Conservation (phyloP, 2,888 invertebrate genomes). For the Lutraria lutraria region DNA sequence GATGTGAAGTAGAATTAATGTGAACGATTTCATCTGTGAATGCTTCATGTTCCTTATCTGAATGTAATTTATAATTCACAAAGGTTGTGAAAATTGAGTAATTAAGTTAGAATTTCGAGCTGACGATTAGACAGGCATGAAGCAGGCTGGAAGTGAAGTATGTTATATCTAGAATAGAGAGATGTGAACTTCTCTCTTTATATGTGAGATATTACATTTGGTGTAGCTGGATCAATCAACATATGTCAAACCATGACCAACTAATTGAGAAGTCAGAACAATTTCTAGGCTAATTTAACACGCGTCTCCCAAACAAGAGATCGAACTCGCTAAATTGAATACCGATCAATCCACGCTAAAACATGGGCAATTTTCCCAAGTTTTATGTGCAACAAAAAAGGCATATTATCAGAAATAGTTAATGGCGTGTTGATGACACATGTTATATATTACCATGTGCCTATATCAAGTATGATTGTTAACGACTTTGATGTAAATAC, state of each 20-base stretch:
- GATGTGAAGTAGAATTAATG: not conserved
- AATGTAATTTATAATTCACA: not conserved
- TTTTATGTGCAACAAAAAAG: not conserved
- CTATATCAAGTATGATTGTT: too few species aligned
- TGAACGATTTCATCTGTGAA: not conserved
- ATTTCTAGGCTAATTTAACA: constrained; percentile 65
- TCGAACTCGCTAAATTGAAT: constrained; percentile 22
- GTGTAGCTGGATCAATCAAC: constrained; percentile 54
- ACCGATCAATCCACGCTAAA: not conserved
- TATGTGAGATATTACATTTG: constrained; percentile 49
- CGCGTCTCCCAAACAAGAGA: not conserved
- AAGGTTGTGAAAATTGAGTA: not conserved
- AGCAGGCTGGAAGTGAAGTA: not conserved
- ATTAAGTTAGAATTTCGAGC: not conserved
- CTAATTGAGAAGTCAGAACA: constrained; percentile 68
- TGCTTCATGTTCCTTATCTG: not conserved
- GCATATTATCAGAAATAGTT: not conserved
- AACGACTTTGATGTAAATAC: too few species aligned
- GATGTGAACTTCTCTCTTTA: not conserved
- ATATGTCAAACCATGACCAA: constrained; percentile 58
- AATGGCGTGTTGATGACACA: not conserved
- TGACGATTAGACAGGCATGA: not conserved
- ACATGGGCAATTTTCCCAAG: not conserved
- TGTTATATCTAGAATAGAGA: not conserved
- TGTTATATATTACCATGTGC: too few species aligned